A percentile compares a stretch with the other conserved stretches of the same genome.
phyloP scores from a whole-genome alignment of 1,140 invertebrate species.

The Copidosoma floridanum region DNA sequence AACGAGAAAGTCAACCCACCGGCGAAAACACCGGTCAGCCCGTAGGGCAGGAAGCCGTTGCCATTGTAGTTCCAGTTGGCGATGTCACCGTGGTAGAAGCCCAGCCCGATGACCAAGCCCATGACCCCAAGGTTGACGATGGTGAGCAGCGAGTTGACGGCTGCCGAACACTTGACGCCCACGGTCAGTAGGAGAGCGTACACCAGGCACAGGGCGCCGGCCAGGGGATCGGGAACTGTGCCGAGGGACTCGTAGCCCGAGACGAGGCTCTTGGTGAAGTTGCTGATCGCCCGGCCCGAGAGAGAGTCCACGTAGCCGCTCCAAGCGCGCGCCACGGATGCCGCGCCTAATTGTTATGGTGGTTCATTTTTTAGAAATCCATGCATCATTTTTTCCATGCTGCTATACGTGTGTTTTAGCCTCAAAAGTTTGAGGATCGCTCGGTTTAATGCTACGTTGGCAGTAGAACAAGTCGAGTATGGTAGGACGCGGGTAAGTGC shows the following conservation, averaged over 20 bases:
- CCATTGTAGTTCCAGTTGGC: constrained; percentile 75
- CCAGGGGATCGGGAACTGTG: constrained; percentile 79
- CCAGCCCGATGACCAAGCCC: constrained; percentile 70
- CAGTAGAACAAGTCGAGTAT: too few species aligned
- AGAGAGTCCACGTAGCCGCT: constrained; percentile 89
- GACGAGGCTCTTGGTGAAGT: constrained; percentile 71
- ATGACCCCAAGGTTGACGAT: constrained; percentile 77
- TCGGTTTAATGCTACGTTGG: too few species aligned
- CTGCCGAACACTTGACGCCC: constrained; percentile 84
- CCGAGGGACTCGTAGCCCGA: constrained; percentile 68
- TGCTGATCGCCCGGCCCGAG: constrained; percentile 74
- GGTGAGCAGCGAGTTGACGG: constrained; percentile 80
- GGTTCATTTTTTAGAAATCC: too few species aligned
- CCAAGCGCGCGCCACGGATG: constrained; percentile 89
- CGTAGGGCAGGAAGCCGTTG: constrained; percentile 79
- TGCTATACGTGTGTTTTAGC: too few species aligned
- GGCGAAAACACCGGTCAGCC: constrained; percentile 72
- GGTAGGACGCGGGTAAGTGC: too few species aligned
- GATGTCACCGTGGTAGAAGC: constrained; percentile 76
- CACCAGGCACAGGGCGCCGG: constrained; percentile 70
- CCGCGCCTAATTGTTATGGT: constrained; percentile 68
- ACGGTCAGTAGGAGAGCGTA: constrained; percentile 71
- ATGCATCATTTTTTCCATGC: too few species aligned
- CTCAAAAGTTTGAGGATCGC: too few species aligned
- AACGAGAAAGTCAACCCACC: constrained; percentile 29